A percentile compares a stretch with the other conserved stretches of the same genome.
phyloP scores from a whole-genome alignment of 1,140 invertebrate species.

The Pseudobourletiella spinata region DNA sequence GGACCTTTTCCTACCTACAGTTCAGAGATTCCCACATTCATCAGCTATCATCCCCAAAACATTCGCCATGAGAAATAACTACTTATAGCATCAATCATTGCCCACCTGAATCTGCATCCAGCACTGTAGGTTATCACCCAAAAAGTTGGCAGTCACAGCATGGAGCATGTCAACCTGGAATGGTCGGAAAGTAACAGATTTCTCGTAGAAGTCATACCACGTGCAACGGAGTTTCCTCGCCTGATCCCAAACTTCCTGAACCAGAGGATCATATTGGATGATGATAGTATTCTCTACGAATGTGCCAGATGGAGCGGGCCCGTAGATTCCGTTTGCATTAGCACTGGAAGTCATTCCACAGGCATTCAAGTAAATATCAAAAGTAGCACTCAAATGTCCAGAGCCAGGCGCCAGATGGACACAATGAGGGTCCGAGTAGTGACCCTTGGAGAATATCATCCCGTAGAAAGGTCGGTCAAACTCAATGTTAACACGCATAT shows the following conservation, averaged over 20 bases:
- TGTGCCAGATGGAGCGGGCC: conserved; percentile 75
- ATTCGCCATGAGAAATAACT: too few species aligned
- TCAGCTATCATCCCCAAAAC: neutral
- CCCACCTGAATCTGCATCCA: conserved; percentile 85
- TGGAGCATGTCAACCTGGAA: conserved; percentile 87
- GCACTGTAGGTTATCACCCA: conserved; percentile 87
- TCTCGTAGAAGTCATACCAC: conserved; percentile 93
- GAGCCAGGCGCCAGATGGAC: conserved; percentile 82
- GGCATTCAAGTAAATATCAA: conserved; percentile 82
- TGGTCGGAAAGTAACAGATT: conserved; percentile 83
- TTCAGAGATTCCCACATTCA: neutral
- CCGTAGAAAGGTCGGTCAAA: conserved; percentile 92
- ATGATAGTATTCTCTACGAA: conserved; percentile 93
- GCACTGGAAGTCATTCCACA: conserved; percentile 83
- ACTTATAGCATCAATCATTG: conserved; percentile 43
- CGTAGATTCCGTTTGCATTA: conserved; percentile 57
- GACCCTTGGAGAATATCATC: conserved; percentile 72
- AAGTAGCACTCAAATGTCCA: conserved; percentile 78
- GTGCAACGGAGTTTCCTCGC: conserved; percentile 78
- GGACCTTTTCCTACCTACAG: conserved; percentile 72
- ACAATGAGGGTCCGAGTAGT: conserved; percentile 79
- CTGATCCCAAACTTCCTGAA: conserved; percentile 60
- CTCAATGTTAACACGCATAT: conserved; percentile 89
- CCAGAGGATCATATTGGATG: conserved; percentile 87
- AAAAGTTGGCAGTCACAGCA: conserved; percentile 85